A percentile compares a stretch with the other conserved stretches of the same genome.
Evolutionary conservation across 2,888 invertebrate genomes (phyloP).

Genomic region (Ditylenchus weischeri): DNA sequence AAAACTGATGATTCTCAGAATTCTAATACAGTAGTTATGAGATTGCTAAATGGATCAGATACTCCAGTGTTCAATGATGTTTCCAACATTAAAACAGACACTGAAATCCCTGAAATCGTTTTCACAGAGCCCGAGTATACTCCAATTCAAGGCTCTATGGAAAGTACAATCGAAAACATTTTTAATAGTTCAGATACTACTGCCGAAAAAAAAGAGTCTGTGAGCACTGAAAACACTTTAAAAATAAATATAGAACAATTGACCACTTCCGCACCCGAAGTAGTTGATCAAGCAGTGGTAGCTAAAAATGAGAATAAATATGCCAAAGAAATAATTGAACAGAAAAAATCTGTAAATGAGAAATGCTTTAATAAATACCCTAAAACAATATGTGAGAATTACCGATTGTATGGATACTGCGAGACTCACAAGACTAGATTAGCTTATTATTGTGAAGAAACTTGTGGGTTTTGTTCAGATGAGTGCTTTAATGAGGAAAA

Average conservation of each 20-base stretch:
- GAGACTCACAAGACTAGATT: neutral
- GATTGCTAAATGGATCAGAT: no score
- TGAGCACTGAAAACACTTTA: no score
- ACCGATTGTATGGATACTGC: constrained; percentile 5
- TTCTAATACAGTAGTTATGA: no score
- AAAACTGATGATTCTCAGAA: no score
- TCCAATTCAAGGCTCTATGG: no score
- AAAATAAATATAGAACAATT: neutral
- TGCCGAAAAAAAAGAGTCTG: no score
- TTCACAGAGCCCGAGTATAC: no score
- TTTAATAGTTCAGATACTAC: no score
- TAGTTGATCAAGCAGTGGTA: neutral
- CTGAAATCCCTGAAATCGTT: no score
- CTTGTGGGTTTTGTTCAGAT: constrained; percentile 3
- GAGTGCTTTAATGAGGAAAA: constrained; percentile 3
- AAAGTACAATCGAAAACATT: no score
- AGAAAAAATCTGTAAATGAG: neutral
- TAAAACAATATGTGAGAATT: constrained; percentile 6
- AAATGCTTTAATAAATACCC: constrained; percentile 5
- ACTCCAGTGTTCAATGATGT: no score
- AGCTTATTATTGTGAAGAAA: constrained; percentile 1
- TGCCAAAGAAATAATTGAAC: neutral
- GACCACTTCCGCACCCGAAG: neutral
- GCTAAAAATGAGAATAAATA: neutral
- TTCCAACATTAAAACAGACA: no score